Evolutionary conservation across 2,888 invertebrate genomes (phyloP).

Genomic region (Nomada goodeniana): DNA sequence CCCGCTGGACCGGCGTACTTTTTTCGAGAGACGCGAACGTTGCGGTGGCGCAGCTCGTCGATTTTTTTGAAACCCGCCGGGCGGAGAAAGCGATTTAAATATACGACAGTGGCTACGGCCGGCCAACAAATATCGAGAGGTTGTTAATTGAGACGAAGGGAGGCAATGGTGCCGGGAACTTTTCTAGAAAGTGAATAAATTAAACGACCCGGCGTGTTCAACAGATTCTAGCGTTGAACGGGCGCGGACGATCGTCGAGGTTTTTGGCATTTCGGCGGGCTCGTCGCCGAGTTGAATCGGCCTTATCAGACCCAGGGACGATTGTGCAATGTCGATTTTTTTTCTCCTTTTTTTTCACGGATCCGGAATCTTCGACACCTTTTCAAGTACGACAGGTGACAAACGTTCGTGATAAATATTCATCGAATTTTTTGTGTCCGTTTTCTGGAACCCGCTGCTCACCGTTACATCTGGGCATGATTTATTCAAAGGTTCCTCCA

Average conservation of each 20-base stretch:
- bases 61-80: not conserved
- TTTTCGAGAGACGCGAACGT: too few species aligned
- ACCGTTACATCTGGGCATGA: not conserved
- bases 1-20: not conserved
- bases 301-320: not conserved
- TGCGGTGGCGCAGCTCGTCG: too few species aligned
- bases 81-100: conserved; percentile 1
- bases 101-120: not conserved
- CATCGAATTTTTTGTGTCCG: not conserved
- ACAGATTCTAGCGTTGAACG: not conserved
- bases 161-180: not conserved
- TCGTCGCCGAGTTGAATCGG: not conserved
- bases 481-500: not conserved
- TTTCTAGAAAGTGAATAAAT: conserved; percentile 30
- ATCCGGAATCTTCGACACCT: not conserved
- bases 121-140: not conserved
- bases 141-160: conserved; percentile 2
- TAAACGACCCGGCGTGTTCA: not conserved
- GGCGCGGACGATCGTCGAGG: not conserved
- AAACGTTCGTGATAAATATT: conserved; percentile 27
- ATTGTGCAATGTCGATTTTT: not conserved
- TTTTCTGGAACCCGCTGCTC: too few species aligned
- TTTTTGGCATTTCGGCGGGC: not conserved
- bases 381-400: not conserved
- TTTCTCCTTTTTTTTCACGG: too few species aligned